Percentiles rank a stretch among this genome's conserved stretches.
Conservation (phyloP, 2,113 vertebrate species). For the Entelurus aequoreus region DNA sequence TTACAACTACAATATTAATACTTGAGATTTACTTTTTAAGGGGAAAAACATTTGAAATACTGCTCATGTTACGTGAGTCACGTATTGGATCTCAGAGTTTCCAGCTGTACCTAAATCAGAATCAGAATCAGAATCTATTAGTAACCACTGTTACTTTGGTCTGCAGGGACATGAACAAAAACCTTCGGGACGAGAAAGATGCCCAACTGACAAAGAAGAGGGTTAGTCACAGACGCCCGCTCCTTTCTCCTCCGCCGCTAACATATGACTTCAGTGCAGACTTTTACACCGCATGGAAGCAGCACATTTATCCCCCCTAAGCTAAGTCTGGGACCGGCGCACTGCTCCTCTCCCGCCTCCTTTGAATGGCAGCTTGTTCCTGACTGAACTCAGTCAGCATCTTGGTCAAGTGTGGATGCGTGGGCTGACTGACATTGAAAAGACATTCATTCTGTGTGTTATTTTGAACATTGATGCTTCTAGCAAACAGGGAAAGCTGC, state of each 20-base stretch:
- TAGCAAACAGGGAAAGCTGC: too few relatives aligned
- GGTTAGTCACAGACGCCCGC: conserved; percentile 76
- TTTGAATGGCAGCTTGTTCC: conserved; percentile 44
- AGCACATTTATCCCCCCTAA: conserved; percentile 65
- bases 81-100: too few relatives aligned
- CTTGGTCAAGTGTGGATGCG: background rate
- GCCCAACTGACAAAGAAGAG: conserved; percentile 80
- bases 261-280: conserved; percentile 70
- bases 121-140: background rate
- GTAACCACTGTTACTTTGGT: conserved; percentile 9
- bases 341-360: conserved; percentile 18
- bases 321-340: conserved; percentile 23
- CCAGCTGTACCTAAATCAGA: background rate
- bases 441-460: conserved; percentile 16
- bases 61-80: too few relatives aligned
- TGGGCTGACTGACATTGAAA: conserved; percentile 12
- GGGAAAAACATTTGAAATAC: too few relatives aligned
- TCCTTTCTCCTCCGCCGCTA: conserved; percentile 54
- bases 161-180: conserved; percentile 90
- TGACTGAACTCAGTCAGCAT: conserved; percentile 12
- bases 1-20: too few relatives aligned
- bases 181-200: conserved; percentile 87
- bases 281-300: conserved; percentile 49
- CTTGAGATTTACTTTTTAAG: too few relatives aligned
- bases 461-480: background rate